phyloP scores from a whole-genome alignment of 2,797 vertebrate species.

The Zenarchopterus dispar region DNA sequence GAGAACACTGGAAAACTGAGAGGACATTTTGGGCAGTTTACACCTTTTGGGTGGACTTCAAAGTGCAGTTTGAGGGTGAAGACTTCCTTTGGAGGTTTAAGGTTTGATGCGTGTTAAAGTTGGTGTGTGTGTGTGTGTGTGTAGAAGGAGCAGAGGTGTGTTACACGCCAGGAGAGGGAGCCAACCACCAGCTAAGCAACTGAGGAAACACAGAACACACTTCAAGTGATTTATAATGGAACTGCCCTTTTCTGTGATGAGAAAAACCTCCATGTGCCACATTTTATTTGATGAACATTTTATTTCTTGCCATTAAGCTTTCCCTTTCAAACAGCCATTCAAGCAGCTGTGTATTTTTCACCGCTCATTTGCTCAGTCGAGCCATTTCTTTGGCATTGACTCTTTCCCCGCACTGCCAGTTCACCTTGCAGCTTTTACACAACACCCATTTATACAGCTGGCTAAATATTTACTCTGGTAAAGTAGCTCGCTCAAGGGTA shows the following conservation, averaged over 20 bases:
- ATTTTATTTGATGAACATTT: not conserved
- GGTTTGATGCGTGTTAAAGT: not conserved
- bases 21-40: conserved; percentile 9
- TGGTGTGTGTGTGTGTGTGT: conserved; percentile 3
- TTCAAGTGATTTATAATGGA: not conserved
- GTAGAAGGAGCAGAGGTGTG: conserved; percentile 2
- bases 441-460: conserved; percentile 77
- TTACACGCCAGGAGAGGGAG: conserved; percentile 54
- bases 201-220: too few species aligned
- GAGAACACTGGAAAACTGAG: not conserved
- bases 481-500: conserved; percentile 71
- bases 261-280: not conserved
- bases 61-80: not conserved
- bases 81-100: not conserved
- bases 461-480: conserved; percentile 78
- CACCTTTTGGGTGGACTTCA: conserved; percentile 1
- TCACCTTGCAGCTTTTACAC: conserved; percentile 64
- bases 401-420: conserved; percentile 48
- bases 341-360: conserved; percentile 21
- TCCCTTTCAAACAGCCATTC: conserved; percentile 24
- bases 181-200: conserved; percentile 24
- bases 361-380: conserved; percentile 6
- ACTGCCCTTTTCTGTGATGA: conserved; percentile 7
- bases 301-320: not conserved
- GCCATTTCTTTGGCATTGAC: conserved; percentile 37